phyloP scores from a whole-genome alignment of 1,140 invertebrate species.

The Atta colombica region DNA sequence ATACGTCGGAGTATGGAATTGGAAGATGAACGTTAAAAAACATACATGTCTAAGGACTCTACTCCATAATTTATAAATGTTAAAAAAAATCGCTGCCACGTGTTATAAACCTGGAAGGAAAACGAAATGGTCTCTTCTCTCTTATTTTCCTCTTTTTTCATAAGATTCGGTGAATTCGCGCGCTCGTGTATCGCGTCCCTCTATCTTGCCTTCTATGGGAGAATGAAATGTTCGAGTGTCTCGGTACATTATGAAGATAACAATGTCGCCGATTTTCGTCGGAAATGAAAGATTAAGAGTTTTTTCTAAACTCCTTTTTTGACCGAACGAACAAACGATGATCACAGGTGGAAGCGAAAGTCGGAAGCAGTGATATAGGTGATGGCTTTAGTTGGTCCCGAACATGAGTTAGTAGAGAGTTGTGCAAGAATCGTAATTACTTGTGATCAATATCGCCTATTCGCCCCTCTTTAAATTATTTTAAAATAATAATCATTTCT shows the following conservation, averaged over 20 bases:
- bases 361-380: slow-evolving; percentile 74
- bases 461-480: neutral
- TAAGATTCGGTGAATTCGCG: neutral
- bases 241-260: slow-evolving; percentile 1
- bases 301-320: neutral
- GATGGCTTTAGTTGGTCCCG: slow-evolving; percentile 85
- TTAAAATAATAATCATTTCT: neutral
- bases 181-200: neutral
- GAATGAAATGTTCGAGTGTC: slow-evolving; percentile 30
- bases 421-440: slow-evolving; percentile 71
- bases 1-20: slow-evolving; percentile 34
- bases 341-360: slow-evolving; percentile 59
- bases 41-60: slow-evolving; percentile 55
- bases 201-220: neutral
- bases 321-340: slow-evolving; percentile 33
- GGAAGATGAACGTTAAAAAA: slow-evolving; percentile 66
- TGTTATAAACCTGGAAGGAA: slow-evolving; percentile 61
- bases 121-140: slow-evolving; percentile 21
- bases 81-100: slow-evolving; percentile 66
- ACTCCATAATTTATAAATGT: slow-evolving; percentile 66
- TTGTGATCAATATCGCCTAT: neutral
- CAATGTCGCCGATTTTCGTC: slow-evolving; percentile 26
- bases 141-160: neutral
- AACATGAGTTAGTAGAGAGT: slow-evolving; percentile 80
- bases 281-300: slow-evolving; percentile 16